phyloP scores from a whole-genome alignment of 2,888 invertebrate genomes.

The Andrena camellia region DNA sequence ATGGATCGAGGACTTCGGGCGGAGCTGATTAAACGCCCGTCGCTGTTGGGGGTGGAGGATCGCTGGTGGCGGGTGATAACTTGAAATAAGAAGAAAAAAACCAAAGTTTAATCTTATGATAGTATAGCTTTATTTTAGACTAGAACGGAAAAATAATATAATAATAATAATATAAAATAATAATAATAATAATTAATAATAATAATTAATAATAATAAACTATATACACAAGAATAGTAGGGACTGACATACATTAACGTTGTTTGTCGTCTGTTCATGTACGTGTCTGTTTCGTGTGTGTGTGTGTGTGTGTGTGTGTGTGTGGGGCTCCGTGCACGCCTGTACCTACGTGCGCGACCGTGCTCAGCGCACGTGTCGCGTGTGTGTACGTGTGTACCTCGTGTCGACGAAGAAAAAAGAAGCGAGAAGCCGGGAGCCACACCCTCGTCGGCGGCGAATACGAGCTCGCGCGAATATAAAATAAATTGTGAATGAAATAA shows the following conservation, averaged over 20 bases:
- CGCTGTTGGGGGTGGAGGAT: background rate
- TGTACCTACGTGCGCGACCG: conserved; percentile 26
- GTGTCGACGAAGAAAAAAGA: conserved; percentile 57
- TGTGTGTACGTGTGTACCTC: conserved; percentile 3
- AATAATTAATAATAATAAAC: conserved; percentile 81
- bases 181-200: conserved; percentile 81
- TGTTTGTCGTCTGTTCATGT: conserved; percentile 19
- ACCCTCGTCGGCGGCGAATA: conserved; percentile 76
- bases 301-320: background rate
- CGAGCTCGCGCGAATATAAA: conserved; percentile 43
- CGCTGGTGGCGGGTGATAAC: conserved; percentile 40
- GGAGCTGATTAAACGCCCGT: too few relatives aligned
- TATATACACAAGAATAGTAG: conserved; percentile 81
- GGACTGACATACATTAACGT: conserved; percentile 80
- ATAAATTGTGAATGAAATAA: conserved; percentile 36
- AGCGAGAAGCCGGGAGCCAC: conserved; percentile 78
- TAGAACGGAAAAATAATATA: conserved; percentile 84
- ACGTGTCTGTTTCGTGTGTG: background rate
- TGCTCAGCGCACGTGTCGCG: conserved; percentile 6
- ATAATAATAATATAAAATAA: conserved; percentile 78
- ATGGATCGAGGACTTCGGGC: too few relatives aligned
- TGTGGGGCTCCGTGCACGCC: conserved; percentile 18
- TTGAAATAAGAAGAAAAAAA: conserved; percentile 74
- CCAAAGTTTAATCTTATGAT: conserved; percentile 82
- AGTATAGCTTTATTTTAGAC: conserved; percentile 84